Conservation (phyloP, 2,113 vertebrate genomes). For the Myiozetetes cayanensis region DNA sequence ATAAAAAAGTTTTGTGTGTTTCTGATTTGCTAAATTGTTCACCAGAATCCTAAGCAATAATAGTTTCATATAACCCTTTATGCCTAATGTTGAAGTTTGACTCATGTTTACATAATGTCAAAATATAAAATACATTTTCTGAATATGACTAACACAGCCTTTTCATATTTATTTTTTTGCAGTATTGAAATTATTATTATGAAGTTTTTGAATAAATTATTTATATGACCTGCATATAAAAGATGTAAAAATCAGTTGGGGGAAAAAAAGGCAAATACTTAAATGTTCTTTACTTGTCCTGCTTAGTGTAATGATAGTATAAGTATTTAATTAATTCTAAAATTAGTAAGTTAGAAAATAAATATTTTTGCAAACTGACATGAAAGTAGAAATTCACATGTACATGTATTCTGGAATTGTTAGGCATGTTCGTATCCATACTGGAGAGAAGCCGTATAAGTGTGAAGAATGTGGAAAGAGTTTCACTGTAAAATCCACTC, state of each 20-base stretch:
- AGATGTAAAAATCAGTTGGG: neutral
- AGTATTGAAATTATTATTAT: neutral
- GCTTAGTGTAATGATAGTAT: neutral
- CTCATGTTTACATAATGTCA: neutral
- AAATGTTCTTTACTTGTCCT: neutral
- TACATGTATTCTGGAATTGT: neutral
- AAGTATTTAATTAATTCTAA: neutral
- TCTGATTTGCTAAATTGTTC: neutral
- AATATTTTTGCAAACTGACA: neutral
- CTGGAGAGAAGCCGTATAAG: slow-evolving; percentile 88
- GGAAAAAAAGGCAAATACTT: neutral
- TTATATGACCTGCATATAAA: neutral
- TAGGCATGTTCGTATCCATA: slow-evolving; percentile 92
- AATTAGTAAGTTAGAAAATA: neutral
- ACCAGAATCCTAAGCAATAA: neutral
- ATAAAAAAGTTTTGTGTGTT: neutral
- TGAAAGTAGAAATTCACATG: neutral
- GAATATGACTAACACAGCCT: neutral
- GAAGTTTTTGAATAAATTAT: neutral
- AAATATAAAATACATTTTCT: neutral
- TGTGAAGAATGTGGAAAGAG: slow-evolving; percentile 92
- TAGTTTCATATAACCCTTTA: neutral
- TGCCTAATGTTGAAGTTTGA: neutral
- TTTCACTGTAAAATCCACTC: slow-evolving; percentile 94
- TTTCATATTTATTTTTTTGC: neutral